phyloP scores from a whole-genome alignment of 2,888 invertebrate genomes.

The Onthophagus sagittarius region DNA sequence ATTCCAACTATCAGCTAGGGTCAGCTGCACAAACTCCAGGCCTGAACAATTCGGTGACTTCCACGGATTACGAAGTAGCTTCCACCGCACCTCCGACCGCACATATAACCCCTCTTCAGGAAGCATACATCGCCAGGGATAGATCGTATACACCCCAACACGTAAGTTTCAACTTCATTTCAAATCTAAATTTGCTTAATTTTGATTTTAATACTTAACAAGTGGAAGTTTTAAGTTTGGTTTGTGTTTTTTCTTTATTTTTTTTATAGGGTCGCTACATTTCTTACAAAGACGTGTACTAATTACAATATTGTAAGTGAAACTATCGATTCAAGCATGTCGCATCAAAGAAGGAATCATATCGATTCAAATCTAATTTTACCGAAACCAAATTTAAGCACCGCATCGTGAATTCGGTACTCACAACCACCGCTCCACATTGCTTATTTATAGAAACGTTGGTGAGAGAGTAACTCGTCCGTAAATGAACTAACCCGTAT shows the following conservation, averaged over 20 bases:
- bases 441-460: background rate
- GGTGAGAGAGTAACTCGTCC: background rate
- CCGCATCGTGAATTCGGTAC: background rate
- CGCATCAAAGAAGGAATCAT: background rate
- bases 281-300: background rate
- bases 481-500: background rate
- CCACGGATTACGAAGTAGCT: slow-evolving; percentile 40
- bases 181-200: no score
- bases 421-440: background rate
- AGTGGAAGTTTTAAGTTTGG: background rate
- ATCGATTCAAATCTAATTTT: background rate
- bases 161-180: slow-evolving; percentile 38
- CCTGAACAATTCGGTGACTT: slow-evolving; percentile 46
- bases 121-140: slow-evolving; percentile 47
- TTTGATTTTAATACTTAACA: no score
- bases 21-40: slow-evolving; percentile 66
- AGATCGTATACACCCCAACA: slow-evolving; percentile 44
- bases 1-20: slow-evolving; percentile 70
- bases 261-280: background rate
- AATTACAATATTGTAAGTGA: background rate
- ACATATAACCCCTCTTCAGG: slow-evolving; percentile 43
- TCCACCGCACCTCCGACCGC: slow-evolving; percentile 26
- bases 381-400: background rate
- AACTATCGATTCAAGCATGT: background rate
- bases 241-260: background rate